Evolutionary conservation across 2,888 invertebrate species (phyloP), one percentile per base, ranked within the genome.

Genomic region (Volucella bombylans): DNA sequence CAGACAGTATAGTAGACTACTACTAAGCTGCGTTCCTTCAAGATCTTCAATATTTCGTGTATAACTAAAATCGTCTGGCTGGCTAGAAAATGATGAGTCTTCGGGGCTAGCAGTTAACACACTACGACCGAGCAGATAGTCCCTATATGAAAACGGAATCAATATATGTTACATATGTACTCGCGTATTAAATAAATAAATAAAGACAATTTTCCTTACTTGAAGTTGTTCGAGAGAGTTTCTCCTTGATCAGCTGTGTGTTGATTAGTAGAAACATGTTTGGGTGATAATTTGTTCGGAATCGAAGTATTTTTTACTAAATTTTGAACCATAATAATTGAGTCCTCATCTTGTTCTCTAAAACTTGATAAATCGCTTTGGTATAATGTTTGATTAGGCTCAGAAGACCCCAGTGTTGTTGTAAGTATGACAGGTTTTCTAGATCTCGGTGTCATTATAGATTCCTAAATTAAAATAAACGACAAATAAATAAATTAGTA

Each of bases 361-460:
- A 91, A 89, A 86, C 89, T 89, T 0, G 88, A 87, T 8, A 89
- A 86, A 62, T 89, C 89, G 6, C 87, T 88, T 76, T 88, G 89
- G 80, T 87, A 88, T 23, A 87, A 86, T 10, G 88, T 89, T 87
- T 88, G 89, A 86, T 88, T 89, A 85, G 88, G 88, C 61, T 91
- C 91, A 0, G 88, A 87, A 23, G 88, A 87, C 18, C 88, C 88
- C 23, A 87, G 86, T 15, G 89, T 85, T 38, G 89, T 89, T 12
- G 88, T 90, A n/a, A 92, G 86, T 90, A 96, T 94, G 2, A 97
- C 95, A 1, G 97, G 97, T 90, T 96, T 97, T 1, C 97, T 93
- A 45, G 96, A 96, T 41, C 97, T 93, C 0, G 97, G 97, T 1
- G 97, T 97, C 96, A 97, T 97, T 93, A 97, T 97, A 0, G 96